phyloP scores from a whole-genome alignment of 2,113 vertebrate genomes.

The Tinamus guttatus region DNA sequence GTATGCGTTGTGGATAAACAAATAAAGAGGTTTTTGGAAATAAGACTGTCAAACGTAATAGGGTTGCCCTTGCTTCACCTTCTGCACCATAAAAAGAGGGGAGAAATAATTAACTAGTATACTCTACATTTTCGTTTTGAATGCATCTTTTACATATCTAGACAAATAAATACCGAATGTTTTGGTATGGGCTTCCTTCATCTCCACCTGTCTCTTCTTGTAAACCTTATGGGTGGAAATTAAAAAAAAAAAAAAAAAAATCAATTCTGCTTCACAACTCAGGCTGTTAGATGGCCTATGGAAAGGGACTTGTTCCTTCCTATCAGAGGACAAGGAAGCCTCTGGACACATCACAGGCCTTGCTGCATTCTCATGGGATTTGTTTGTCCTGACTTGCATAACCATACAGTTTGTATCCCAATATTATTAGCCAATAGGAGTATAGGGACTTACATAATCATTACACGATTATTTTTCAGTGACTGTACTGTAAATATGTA shows the following conservation, averaged over 20 bases:
- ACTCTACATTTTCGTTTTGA: not conserved
- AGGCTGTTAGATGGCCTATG: not conserved
- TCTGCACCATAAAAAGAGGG: not conserved
- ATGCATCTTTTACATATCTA: not conserved
- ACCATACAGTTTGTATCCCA: slow-evolving; percentile 43
- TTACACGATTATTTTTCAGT: slow-evolving; percentile 66
- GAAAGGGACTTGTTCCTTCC: not conserved
- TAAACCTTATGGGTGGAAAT: not conserved
- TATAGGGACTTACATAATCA: slow-evolving; percentile 73
- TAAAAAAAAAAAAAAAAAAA: not conserved
- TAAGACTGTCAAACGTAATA: not conserved
- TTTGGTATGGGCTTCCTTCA: not conserved
- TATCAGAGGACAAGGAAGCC: not conserved
- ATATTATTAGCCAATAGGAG: slow-evolving; percentile 57
- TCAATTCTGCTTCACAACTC: not conserved
- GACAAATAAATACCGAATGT: not conserved
- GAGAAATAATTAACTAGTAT: not conserved
- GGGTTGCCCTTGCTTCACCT: not conserved
- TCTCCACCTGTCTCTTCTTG: not conserved
- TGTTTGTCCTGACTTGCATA: slow-evolving; percentile 59
- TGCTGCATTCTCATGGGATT: slow-evolving; percentile 39
- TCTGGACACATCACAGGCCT: not conserved
- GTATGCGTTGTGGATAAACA: not conserved
- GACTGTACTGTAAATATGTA: slow-evolving; percentile 67
- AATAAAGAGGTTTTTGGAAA: not conserved